A percentile compares a stretch with the other conserved stretches of the same genome.
These are phyloP conservation scores for Sylvilagus floridanus DNA, from an alignment of 2,797 vertebrate genomes.

Conservation along the genomic window DNA sequence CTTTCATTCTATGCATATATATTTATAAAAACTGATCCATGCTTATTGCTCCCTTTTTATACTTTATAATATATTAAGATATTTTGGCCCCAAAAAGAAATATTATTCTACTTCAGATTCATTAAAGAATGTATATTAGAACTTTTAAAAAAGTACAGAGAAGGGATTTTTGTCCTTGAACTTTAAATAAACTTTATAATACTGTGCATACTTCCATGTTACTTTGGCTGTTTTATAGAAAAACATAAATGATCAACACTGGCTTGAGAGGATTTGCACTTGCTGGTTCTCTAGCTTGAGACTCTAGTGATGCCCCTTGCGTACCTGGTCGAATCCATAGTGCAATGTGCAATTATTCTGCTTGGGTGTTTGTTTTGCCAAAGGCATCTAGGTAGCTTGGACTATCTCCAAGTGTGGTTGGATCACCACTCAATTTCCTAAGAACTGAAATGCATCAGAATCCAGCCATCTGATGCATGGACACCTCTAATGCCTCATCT, in stretches of 20 bases:
- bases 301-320: conserved; percentile 56
- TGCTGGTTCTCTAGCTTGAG: not conserved
- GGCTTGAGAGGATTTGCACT: not conserved
- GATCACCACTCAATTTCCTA: conserved; percentile 79
- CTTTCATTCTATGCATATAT: not conserved
- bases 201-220: not conserved
- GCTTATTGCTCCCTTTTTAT: not conserved
- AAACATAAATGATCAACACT: conserved; percentile 35
- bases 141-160: not conserved
- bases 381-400: conserved; percentile 72
- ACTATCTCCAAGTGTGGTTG: conserved; percentile 66
- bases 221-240: not conserved
- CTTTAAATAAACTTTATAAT: conserved; percentile 5
- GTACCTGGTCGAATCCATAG: conserved; percentile 66
- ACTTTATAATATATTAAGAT: conserved; percentile 9
- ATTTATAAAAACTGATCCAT: not conserved
- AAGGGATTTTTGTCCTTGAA: conserved; percentile 17
- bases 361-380: conserved; percentile 75
- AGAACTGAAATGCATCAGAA: conserved; percentile 70
- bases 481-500: not conserved
- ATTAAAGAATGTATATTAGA: not conserved
- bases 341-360: conserved; percentile 63
- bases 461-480: conserved; percentile 70
- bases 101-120: not conserved
- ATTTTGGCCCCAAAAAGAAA: not conserved